These are phyloP conservation scores for Drosophila orena DNA, from an alignment of 1,140 invertebrate genomes.

Conservation along the genomic window DNA sequence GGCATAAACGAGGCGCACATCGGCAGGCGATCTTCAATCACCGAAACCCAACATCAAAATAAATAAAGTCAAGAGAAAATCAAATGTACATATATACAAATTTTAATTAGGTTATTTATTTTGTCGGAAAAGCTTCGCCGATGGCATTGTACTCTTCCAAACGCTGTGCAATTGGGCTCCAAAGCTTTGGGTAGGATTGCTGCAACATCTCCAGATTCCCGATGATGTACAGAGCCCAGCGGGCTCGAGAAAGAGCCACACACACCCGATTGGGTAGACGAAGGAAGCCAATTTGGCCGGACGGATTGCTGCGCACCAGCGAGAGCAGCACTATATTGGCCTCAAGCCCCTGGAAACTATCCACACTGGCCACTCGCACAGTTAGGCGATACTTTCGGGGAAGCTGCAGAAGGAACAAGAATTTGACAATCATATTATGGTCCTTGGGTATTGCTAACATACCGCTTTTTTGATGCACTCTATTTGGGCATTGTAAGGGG, in stretches of 20 bases:
- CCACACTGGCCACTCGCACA: conserved; percentile 88
- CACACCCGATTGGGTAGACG: conserved; percentile 91
- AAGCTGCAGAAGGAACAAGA: conserved; percentile 71
- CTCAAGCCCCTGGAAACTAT: conserved; percentile 95
- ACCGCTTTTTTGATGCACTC: conserved; percentile 45
- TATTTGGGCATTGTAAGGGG: conserved; percentile 88
- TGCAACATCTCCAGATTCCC: conserved; percentile 89
- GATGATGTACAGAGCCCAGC: conserved; percentile 88
- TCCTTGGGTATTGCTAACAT: not conserved
- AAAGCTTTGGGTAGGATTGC: conserved; percentile 85
- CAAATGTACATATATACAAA: conserved; percentile 15
- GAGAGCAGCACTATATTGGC: conserved; percentile 93
- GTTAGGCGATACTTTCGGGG: conserved; percentile 84
- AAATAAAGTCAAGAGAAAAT: conserved; percentile 54
- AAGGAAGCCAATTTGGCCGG: conserved; percentile 91
- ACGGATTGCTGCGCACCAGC: conserved; percentile 90
- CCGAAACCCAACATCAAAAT: conserved; percentile 35
- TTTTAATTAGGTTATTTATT: not conserved
- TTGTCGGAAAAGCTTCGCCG: conserved; percentile 55
- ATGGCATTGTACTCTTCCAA: conserved; percentile 40
- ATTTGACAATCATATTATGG: not conserved
- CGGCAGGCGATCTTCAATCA: conserved; percentile 38
- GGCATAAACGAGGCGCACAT: conserved; percentile 23
- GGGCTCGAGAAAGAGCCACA: conserved; percentile 93
- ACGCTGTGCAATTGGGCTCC: conserved; percentile 85